Percentiles rank a stretch among this genome's conserved stretches.
phyloP scores from a whole-genome alignment of 2,113 vertebrate species.

The Hystrix brachyura region DNA sequence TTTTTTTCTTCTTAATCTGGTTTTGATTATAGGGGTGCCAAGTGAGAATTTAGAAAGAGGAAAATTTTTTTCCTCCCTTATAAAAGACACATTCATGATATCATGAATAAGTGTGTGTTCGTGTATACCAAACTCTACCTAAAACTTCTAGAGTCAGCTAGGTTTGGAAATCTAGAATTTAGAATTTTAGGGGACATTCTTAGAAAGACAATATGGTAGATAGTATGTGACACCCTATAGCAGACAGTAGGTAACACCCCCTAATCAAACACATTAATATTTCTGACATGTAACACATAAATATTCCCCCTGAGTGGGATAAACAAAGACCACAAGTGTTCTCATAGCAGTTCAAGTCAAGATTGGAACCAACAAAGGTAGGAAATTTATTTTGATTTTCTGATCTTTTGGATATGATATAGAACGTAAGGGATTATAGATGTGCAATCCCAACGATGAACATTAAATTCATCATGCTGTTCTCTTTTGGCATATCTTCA shows the following conservation, averaged over 20 bases:
- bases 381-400: slow-evolving; percentile 7
- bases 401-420: not conserved
- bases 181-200: not conserved
- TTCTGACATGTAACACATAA: not conserved
- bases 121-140: not conserved
- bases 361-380: slow-evolving; percentile 4
- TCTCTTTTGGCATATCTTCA: slow-evolving; percentile 14
- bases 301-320: not conserved
- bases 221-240: not conserved
- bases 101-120: not conserved
- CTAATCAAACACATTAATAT: not conserved
- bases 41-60: not conserved
- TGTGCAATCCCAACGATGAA: not conserved
- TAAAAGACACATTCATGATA: not conserved
- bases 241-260: not conserved
- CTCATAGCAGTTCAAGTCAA: not conserved
- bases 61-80: not conserved
- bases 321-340: not conserved
- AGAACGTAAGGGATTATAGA: not conserved
- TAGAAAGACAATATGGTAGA: not conserved
- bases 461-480: not conserved
- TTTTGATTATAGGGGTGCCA: not conserved
- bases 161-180: not conserved
- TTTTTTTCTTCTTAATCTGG: not conserved
- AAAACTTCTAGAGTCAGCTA: not conserved